phyloP scores from a whole-genome alignment of 2,888 invertebrate species.

The Boloria selene region DNA sequence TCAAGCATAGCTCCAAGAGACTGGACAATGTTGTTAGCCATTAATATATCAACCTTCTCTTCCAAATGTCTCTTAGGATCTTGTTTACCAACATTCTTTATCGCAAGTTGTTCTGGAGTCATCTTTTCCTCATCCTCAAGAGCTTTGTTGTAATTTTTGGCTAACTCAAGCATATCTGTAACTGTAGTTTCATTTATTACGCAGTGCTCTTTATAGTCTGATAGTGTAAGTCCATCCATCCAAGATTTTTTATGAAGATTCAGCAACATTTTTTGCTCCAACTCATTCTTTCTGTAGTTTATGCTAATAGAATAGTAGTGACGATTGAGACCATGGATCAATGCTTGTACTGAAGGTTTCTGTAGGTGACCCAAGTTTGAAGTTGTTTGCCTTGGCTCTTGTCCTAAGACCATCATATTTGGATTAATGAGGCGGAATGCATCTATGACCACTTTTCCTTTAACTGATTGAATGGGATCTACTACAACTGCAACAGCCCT shows the following conservation, averaged over 20 bases:
- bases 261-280: constrained; percentile 99
- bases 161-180: constrained; percentile 97
- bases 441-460: constrained; percentile 99
- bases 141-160: constrained; percentile 98
- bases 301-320: constrained; percentile 99
- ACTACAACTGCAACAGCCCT: constrained; percentile 99
- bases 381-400: constrained; percentile 99
- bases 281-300: constrained; percentile 98
- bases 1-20: constrained; percentile 98
- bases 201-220: constrained; percentile 96
- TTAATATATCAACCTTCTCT: constrained; percentile 97
- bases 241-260: constrained; percentile 99
- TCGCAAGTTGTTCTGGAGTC: constrained; percentile 99
- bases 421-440: constrained; percentile 99
- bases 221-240: constrained; percentile 97
- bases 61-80: constrained; percentile 99
- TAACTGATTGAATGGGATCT: constrained; percentile 99
- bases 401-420: constrained; percentile 99
- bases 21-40: constrained; percentile 99
- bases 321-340: constrained; percentile 98
- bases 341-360: constrained; percentile 99
- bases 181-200: constrained; percentile 96
- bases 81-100: constrained; percentile 99
- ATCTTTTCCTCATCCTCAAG: constrained; percentile 99
- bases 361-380: constrained; percentile 99